These are phyloP conservation scores for Silurus aristotelis DNA, from an alignment of 2,797 vertebrate species.

Conservation along the genomic window DNA sequence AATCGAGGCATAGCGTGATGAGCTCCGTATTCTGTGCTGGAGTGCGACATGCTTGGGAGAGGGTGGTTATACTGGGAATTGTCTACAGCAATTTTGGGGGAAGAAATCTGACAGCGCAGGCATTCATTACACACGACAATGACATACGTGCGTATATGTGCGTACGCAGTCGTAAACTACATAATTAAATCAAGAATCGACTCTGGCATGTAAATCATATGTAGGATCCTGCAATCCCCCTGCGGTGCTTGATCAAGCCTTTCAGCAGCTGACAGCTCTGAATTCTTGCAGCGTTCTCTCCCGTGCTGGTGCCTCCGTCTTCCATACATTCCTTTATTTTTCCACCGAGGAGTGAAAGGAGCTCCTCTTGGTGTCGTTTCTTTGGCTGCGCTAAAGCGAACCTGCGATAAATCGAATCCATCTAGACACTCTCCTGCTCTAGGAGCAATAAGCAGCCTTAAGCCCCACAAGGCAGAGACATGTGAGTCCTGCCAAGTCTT, in stretches of 20 bases:
- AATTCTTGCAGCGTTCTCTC: constrained; percentile 6
- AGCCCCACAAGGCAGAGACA: constrained; percentile 25
- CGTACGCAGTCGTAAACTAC: not conserved
- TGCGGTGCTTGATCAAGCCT: constrained; percentile 1
- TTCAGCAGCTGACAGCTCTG: constrained; percentile 26
- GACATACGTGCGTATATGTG: not conserved
- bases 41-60: constrained; percentile 26
- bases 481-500: constrained; percentile 40
- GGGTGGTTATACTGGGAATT: constrained; percentile 17
- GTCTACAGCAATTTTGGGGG: not conserved
- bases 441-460: constrained; percentile 38
- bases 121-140: not conserved
- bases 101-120: not conserved
- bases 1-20: constrained; percentile 24
- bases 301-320: not conserved
- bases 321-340: constrained; percentile 17
- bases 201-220: constrained; percentile 25
- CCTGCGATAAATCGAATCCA: constrained; percentile 43
- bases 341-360: constrained; percentile 30
- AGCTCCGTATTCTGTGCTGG: constrained; percentile 6
- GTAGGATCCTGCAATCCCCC: not conserved
- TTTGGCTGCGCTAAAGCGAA: constrained; percentile 36
- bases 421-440: constrained; percentile 32
- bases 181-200: constrained; percentile 30
- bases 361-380: constrained; percentile 43